phyloP scores from a whole-genome alignment of 1,140 invertebrate species.

The Tetramorium simillimum region DNA sequence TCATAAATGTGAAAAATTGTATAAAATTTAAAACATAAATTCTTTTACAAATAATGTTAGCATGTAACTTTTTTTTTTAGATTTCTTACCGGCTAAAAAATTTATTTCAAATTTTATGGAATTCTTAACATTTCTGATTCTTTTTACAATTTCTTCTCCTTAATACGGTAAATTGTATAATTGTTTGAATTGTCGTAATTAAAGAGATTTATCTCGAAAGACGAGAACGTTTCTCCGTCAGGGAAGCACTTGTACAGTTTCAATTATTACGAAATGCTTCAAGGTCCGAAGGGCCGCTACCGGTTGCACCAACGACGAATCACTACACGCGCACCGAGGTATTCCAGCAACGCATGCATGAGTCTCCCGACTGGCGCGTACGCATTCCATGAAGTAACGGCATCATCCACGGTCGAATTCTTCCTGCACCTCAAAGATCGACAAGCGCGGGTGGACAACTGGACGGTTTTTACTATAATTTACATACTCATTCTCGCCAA shows the following conservation, averaged over 20 bases:
- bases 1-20: not conserved
- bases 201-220: conserved; percentile 1
- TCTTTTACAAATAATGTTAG: too few relatives aligned
- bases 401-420: conserved; percentile 59
- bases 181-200: conserved; percentile 20
- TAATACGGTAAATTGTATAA: conserved; percentile 18
- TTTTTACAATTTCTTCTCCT: not conserved
- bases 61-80: too few relatives aligned
- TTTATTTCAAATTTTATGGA: not conserved
- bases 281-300: conserved; percentile 52
- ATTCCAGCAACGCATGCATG: conserved; percentile 61
- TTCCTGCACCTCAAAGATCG: conserved; percentile 26
- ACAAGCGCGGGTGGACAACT: conserved; percentile 46
- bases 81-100: not conserved
- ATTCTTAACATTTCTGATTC: not conserved
- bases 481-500: not conserved
- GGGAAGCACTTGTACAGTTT: conserved; percentile 25
- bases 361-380: conserved; percentile 46
- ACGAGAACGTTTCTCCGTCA: conserved; percentile 14
- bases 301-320: conserved; percentile 44
- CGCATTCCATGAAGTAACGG: conserved; percentile 66
- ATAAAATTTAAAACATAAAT: not conserved
- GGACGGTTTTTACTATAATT: not conserved
- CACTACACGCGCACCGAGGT: conserved; percentile 29
- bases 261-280: conserved; percentile 59